phyloP scores from a whole-genome alignment of 2,888 invertebrate genomes.

The Yponomeuta evonymella region DNA sequence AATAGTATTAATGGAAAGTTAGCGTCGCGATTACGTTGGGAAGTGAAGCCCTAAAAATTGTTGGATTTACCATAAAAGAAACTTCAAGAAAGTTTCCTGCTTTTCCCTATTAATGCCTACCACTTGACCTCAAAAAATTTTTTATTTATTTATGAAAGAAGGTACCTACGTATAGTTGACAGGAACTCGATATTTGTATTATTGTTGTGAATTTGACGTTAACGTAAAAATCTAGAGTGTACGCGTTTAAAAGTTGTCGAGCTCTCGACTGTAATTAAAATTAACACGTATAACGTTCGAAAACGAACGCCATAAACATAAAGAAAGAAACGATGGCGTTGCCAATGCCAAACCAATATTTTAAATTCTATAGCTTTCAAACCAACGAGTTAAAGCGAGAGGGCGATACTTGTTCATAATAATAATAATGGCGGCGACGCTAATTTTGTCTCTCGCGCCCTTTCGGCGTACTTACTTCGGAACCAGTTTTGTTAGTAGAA shows the following conservation, averaged over 20 bases:
- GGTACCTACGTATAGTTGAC: no score
- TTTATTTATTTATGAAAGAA: no score
- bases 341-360: not conserved
- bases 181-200: no score
- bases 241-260: no score
- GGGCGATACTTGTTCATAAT: not conserved
- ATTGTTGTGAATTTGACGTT: no score
- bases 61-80: no score
- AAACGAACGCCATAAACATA: not conserved
- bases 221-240: no score
- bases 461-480: constrained; percentile 55
- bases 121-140: no score
- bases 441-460: constrained; percentile 70
- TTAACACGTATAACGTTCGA: not conserved
- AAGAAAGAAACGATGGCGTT: constrained; percentile 6
- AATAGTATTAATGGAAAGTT: not conserved
- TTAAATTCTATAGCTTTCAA: not conserved
- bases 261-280: no score
- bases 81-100: no score
- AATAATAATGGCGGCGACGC: constrained; percentile 27
- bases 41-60: no score
- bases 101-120: no score
- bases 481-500: constrained; percentile 73
- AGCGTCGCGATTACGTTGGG: not conserved
- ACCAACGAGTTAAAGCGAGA: not conserved